Evolutionary conservation across 2,888 invertebrate species (phyloP).

Genomic region (Auanema freiburgensis): DNA sequence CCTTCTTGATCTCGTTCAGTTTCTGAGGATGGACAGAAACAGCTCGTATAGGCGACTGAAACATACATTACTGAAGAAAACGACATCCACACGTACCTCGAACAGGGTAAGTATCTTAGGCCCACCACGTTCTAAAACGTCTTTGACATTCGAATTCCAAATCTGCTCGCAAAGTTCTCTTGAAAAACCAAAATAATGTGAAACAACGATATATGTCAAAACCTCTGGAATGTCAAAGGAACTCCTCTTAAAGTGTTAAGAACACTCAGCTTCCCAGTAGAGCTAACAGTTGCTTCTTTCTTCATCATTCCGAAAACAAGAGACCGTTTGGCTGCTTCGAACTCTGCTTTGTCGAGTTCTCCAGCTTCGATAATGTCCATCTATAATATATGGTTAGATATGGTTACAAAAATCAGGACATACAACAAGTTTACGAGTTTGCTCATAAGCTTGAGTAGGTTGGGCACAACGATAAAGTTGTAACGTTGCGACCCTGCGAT

Average conservation of each 20-base stretch:
- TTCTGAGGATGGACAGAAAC: slow-evolving; percentile 53
- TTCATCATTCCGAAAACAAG: slow-evolving; percentile 84
- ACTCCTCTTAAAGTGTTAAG: slow-evolving; percentile 75
- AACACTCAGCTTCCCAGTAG: slow-evolving; percentile 77
- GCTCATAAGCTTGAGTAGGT: slow-evolving; percentile 78
- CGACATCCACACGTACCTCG: slow-evolving; percentile 22
- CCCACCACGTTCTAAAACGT: slow-evolving; percentile 45
- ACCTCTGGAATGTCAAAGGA: slow-evolving; percentile 65
- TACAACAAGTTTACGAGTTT: slow-evolving; percentile 77
- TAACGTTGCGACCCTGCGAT: slow-evolving; percentile 74
- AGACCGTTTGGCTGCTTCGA: slow-evolving; percentile 83
- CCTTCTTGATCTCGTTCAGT: slow-evolving; percentile 47
- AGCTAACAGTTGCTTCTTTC: slow-evolving; percentile 78
- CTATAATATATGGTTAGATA: slow-evolving; percentile 21
- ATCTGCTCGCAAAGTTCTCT: slow-evolving; percentile 49
- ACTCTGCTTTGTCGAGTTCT: slow-evolving; percentile 76
- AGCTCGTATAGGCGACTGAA: slow-evolving; percentile 32
- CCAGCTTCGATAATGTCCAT: slow-evolving; percentile 66
- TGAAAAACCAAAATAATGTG: slow-evolving; percentile 16
- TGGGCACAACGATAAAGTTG: slow-evolving; percentile 79
- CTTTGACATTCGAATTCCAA: slow-evolving; percentile 47
- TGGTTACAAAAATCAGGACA: slow-evolving; percentile 43
- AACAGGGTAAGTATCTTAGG: slow-evolving; percentile 45
- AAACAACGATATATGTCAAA: slow-evolving; percentile 27
- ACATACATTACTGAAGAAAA: background rate